These are phyloP conservation scores for Phthorimaea operculella DNA, from an alignment of 1,140 invertebrate genomes.

Conservation along the genomic window DNA sequence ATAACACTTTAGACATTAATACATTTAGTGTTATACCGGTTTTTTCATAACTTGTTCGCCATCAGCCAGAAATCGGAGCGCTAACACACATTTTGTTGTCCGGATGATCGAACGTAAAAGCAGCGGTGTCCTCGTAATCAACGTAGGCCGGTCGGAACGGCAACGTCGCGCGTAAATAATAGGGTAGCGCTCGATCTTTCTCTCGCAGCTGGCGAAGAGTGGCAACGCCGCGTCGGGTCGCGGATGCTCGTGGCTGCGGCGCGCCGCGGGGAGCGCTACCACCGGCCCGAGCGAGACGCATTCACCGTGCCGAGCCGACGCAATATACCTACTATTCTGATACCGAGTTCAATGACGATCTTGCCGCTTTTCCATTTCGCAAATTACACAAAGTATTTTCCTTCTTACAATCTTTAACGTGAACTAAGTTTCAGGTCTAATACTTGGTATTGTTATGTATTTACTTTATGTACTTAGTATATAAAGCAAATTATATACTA, in stretches of 20 bases:
- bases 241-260: constrained; percentile 44
- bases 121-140: constrained; percentile 67
- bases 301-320: constrained; percentile 29
- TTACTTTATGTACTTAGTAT: not conserved
- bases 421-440: no score
- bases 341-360: constrained; percentile 29
- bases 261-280: constrained; percentile 37
- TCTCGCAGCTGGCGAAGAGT: constrained; percentile 58
- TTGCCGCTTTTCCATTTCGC: constrained; percentile 15
- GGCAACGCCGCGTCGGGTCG: constrained; percentile 49
- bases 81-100: constrained; percentile 22
- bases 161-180: constrained; percentile 70
- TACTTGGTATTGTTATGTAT: not conserved
- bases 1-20: not conserved
- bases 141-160: constrained; percentile 65
- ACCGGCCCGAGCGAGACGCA: constrained; percentile 48
- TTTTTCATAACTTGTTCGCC: not conserved
- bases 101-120: constrained; percentile 66
- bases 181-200: constrained; percentile 64
- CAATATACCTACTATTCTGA: constrained; percentile 48
- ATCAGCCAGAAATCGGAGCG: not conserved
- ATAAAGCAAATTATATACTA: not conserved
- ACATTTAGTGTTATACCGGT: not conserved
- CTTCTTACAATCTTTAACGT: not conserved
- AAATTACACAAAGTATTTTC: not conserved